Conservation (phyloP, 2,888 invertebrate species). For the Pinctada fucata region DNA sequence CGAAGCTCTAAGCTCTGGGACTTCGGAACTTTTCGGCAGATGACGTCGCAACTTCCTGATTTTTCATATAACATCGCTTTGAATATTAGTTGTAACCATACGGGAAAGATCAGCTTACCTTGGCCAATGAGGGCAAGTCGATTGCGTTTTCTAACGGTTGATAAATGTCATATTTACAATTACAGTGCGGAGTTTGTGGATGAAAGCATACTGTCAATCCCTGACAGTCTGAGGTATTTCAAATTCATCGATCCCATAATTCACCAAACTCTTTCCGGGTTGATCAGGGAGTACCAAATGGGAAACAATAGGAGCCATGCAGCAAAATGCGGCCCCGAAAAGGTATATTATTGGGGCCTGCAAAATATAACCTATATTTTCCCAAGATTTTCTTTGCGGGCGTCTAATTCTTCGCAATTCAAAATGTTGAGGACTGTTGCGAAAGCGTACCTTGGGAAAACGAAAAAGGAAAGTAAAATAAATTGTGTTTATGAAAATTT, state of each 20-base stretch:
- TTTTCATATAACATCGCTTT: neutral
- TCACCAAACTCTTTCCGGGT: neutral
- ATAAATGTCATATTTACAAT: slow-evolving; percentile 15
- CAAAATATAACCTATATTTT: neutral
- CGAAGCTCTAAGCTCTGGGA: neutral
- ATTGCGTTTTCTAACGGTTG: slow-evolving; percentile 14
- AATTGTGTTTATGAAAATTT: neutral
- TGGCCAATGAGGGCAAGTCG: slow-evolving; percentile 27
- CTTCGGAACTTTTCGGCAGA: neutral
- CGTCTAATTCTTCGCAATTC: neutral
- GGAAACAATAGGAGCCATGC: neutral
- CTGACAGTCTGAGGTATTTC: slow-evolving; percentile 24
- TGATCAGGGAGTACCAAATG: neutral
- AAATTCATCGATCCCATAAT: slow-evolving; percentile 3
- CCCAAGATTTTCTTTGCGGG: neutral
- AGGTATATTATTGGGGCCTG: neutral
- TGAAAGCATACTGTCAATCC: slow-evolving; percentile 7
- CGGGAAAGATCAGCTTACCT: slow-evolving; percentile 16
- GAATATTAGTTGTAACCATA: slow-evolving; percentile 6
- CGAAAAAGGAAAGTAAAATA: neutral
- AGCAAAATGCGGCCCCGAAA: neutral
- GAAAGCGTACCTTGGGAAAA: neutral
- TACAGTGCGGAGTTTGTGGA: slow-evolving; percentile 21
- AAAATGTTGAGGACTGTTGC: neutral
- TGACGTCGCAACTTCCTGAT: neutral